phyloP scores from a whole-genome alignment of 1,140 invertebrate species.

The Penaeus japonicus region DNA sequence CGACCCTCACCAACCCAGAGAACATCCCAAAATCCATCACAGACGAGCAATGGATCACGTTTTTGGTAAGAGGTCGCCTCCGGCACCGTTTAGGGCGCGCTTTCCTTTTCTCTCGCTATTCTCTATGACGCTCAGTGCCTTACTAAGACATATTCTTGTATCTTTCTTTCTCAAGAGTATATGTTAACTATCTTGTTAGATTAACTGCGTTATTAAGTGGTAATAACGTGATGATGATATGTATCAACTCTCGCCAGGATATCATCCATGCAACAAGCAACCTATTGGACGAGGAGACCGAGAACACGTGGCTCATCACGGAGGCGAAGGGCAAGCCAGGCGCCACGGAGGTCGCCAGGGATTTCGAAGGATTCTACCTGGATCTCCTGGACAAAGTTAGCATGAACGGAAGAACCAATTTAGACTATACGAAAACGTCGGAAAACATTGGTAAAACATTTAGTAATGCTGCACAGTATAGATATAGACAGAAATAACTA shows the following conservation, averaged over 20 bases:
- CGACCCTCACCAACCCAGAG: too few species aligned
- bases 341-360: conserved; percentile 1
- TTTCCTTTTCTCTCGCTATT: too few species aligned
- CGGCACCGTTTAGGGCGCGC: too few species aligned
- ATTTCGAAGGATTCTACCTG: neutral
- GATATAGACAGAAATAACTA: too few species aligned
- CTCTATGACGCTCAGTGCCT: too few species aligned
- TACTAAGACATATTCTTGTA: too few species aligned
- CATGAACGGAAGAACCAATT: neutral
- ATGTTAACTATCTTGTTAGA: too few species aligned
- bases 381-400: neutral
- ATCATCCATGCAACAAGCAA: conserved; percentile 16
- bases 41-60: neutral
- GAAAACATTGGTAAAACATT: neutral
- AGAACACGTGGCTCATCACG: neutral
- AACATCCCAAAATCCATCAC: neutral
- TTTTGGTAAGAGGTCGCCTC: too few species aligned
- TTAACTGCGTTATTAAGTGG: neutral
- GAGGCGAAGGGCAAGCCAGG: neutral
- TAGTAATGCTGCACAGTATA: too few species aligned
- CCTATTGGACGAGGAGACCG: neutral
- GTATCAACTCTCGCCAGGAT: neutral
- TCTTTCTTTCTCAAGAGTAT: too few species aligned
- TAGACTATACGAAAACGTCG: neutral
- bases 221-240: neutral